Evolutionary conservation across 2,888 invertebrate species (phyloP).

Genomic region (Atrina japonica): DNA sequence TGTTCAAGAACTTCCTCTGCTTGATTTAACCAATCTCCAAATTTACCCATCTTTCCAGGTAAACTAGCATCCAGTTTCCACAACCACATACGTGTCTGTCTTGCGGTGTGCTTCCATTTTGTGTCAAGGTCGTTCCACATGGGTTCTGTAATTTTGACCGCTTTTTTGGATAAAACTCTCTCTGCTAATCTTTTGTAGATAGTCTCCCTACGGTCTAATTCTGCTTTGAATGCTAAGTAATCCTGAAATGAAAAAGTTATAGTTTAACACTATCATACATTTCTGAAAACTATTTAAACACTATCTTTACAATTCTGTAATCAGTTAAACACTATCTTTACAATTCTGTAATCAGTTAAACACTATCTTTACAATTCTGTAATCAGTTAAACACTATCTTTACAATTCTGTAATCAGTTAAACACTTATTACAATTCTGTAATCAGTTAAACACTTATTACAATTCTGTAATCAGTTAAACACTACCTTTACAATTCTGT

Average conservation of each 20-base stretch:
- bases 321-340: no score
- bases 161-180: slow-evolving; percentile 90
- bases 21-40: slow-evolving; percentile 94
- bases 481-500: no score
- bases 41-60: slow-evolving; percentile 91
- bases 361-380: no score
- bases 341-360: no score
- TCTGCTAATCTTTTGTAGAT: slow-evolving; percentile 89
- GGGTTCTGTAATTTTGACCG: slow-evolving; percentile 90
- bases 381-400: no score
- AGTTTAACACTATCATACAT: no score
- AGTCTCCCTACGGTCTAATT: slow-evolving; percentile 87
- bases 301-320: no score
- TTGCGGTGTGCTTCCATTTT: slow-evolving; percentile 90
- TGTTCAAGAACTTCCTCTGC: slow-evolving; percentile 83
- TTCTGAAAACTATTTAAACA: no score
- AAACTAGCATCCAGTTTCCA: slow-evolving; percentile 92
- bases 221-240: slow-evolving; percentile 89
- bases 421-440: no score
- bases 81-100: slow-evolving; percentile 85
- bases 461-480: no score
- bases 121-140: slow-evolving; percentile 92
- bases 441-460: no score
- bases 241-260: slow-evolving; percentile 83
- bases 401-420: no score